phyloP scores from a whole-genome alignment of 2,113 vertebrate species.

The Phalacrocorax aristotelis region DNA sequence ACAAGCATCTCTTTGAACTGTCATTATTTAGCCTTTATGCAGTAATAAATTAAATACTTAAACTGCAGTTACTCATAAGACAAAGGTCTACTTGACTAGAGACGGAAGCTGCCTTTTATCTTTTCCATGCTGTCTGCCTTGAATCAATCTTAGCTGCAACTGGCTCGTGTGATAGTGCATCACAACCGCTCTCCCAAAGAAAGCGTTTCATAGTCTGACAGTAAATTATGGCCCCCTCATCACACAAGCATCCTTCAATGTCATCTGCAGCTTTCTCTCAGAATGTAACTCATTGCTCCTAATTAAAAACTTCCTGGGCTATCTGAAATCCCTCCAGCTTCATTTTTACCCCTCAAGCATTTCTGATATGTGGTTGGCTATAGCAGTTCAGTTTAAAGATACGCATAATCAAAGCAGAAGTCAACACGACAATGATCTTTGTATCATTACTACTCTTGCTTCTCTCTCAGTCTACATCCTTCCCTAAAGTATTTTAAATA shows the following conservation, averaged over 20 bases:
- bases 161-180: accelerated
- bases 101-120: neutral
- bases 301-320: neutral
- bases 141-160: neutral
- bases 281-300: neutral
- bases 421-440: neutral
- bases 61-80: neutral
- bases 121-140: neutral
- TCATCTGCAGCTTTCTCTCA: neutral
- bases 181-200: neutral
- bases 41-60: neutral
- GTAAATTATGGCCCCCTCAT: neutral
- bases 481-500: neutral
- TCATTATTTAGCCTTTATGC: neutral
- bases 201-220: neutral
- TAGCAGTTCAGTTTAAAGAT: neutral
- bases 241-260: neutral
- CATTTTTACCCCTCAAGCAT: neutral
- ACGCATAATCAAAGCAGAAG: neutral
- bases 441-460: neutral
- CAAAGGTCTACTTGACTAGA: neutral
- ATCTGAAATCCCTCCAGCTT: neutral
- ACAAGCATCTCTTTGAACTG: neutral
- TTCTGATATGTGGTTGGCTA: neutral
- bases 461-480: neutral